Conservation (phyloP, 2,113 vertebrate species). For the Vimba vimba region DNA sequence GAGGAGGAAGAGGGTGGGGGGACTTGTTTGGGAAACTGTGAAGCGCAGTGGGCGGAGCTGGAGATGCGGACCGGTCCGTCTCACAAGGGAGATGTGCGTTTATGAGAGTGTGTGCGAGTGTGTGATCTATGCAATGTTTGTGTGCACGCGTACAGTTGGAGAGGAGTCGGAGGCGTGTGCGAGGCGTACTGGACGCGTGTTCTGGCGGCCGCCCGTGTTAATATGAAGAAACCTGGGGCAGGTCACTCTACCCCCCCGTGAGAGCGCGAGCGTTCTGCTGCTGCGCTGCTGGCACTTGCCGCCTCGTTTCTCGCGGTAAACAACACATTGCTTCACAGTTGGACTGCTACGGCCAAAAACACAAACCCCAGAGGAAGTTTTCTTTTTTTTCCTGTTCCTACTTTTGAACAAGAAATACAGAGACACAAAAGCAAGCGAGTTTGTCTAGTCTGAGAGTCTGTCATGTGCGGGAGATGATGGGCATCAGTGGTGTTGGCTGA, state of each 20-base stretch:
- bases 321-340: constrained; percentile 85
- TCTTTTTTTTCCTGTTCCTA: constrained; percentile 60
- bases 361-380: constrained; percentile 69
- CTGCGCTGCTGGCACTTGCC: constrained; percentile 61
- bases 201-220: constrained; percentile 77
- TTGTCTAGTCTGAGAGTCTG: constrained; percentile 46
- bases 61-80: constrained; percentile 56
- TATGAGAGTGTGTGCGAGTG: constrained; percentile 48
- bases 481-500: constrained; percentile 52
- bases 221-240: constrained; percentile 83
- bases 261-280: constrained; percentile 56
- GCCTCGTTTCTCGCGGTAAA: constrained; percentile 76
- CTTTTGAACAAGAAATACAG: constrained; percentile 69
- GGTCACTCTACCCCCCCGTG: constrained; percentile 72
- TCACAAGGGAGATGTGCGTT: constrained; percentile 58
- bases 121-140: constrained; percentile 48
- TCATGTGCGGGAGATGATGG: constrained; percentile 43
- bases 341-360: constrained; percentile 72
- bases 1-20: constrained; percentile 25
- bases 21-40: constrained; percentile 85
- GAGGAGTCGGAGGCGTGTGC: constrained; percentile 62
- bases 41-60: constrained; percentile 70
- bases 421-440: constrained; percentile 58
- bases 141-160: constrained; percentile 43
- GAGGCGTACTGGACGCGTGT: constrained; percentile 71